A percentile compares a stretch with the other conserved stretches of the same genome.
These are phyloP conservation scores for Cossypha caffra DNA, from an alignment of 2,797 vertebrate genomes.

Conservation along the genomic window DNA sequence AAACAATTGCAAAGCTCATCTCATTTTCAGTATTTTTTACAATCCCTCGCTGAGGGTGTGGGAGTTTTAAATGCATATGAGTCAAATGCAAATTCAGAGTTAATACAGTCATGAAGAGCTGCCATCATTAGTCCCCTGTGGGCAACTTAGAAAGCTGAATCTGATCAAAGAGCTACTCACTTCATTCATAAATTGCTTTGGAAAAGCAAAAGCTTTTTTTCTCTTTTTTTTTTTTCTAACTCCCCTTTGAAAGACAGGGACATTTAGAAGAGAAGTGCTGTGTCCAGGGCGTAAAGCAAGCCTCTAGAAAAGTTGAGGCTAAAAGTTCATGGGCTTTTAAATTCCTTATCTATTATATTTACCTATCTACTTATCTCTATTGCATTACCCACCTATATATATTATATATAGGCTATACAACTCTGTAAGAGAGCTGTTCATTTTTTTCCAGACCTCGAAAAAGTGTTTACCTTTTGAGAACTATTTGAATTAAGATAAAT, in stretches of 20 bases:
- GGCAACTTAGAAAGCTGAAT: neutral
- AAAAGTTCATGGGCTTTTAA: neutral
- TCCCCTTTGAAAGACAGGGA: neutral
- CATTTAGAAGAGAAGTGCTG: neutral
- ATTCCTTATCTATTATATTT: neutral
- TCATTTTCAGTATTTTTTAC: neutral
- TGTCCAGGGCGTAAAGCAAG: neutral
- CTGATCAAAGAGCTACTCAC: neutral
- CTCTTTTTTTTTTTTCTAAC: neutral
- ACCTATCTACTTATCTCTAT: neutral
- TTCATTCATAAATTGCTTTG: constrained; percentile 25
- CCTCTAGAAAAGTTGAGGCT: neutral
- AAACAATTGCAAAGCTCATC: neutral
- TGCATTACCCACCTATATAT: neutral
- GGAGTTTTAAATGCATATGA: neutral
- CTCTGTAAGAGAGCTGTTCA: neutral
- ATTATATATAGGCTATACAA: neutral
- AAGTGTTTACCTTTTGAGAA: neutral
- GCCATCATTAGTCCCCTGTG: neutral
- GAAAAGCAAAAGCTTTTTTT: neutral
- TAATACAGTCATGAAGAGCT: neutral
- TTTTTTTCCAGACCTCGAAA: neutral
- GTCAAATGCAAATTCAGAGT: neutral
- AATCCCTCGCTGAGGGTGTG: neutral
- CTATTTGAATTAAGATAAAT: neutral